Evolutionary conservation across 1,140 invertebrate genomes (phyloP), one percentile per base, ranked within the genome.

Genomic region (Battus philenor): DNA sequence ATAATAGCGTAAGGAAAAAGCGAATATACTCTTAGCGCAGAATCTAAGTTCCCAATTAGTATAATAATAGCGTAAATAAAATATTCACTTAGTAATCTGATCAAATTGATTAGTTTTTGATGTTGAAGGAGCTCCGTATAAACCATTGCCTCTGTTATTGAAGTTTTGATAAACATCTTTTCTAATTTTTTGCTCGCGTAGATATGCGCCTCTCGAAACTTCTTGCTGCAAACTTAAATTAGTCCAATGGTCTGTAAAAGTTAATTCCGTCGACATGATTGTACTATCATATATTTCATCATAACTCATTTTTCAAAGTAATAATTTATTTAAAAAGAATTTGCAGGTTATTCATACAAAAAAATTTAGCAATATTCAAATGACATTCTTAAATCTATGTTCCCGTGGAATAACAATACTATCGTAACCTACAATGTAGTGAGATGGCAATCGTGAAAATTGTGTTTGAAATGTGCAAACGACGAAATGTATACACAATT

Each of bases 161-260:
- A 36, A n/a, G 11, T 22, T n/a, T 27, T 29, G 8, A 29, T 17
- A 11, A 29, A 10, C 13, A n/a, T 8, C 17, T 5, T 27, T 16
- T 17, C 20, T 26, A 4, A 15, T 8, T 29, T 41, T 41, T 17
- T 29, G 38, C 1, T 27, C 16, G 15, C 38, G 38, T n/a, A 41
- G 13, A 4, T 11, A 10, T 9, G 38, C 24, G 5, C 38, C 38
- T 41, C 10, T 41, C n/a, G 38, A 17, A 5, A 41, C 13, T 15
- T 29, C 38, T 10, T 41, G 13, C 10, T 29, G 13, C 9, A 41
- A 15, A 6, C 13, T 41, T 11, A 27, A 12, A 29, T 41, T 5
- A 6, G 13, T 41, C 38, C 38, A 41, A n/a, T 41, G 22, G 26
- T 41, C 38, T 16, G 15, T 10, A 41, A 41, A 41, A 16, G 15